phyloP scores from a whole-genome alignment of 1,140 invertebrate genomes.

The Agrypnia vestita region DNA sequence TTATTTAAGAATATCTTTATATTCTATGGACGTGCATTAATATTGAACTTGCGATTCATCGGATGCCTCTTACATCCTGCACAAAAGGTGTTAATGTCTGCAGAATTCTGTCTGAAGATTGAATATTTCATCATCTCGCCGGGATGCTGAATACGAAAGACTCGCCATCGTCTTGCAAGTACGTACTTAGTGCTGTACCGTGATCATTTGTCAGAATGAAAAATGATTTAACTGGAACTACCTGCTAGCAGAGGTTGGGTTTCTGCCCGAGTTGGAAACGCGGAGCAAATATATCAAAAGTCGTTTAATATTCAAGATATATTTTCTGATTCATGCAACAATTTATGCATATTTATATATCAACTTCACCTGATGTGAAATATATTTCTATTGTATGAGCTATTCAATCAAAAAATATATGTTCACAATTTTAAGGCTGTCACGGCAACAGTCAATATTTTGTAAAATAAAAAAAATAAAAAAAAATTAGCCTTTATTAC shows the following conservation, averaged over 20 bases:
- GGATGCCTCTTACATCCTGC: no score
- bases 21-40: no score
- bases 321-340: constrained; percentile 24
- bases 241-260: not conserved
- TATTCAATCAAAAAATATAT: no score
- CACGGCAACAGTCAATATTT: no score
- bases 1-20: no score
- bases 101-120: not conserved
- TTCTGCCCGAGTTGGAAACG: not conserved
- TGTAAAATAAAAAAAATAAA: no score
- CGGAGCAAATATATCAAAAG: constrained; percentile 7
- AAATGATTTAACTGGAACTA: constrained; percentile 50
- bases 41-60: no score
- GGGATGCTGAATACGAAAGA: not conserved
- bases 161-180: constrained; percentile 19
- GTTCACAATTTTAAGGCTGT: no score
- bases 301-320: constrained; percentile 24
- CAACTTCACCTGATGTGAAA: no score
- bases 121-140: not conserved
- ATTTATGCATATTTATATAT: not conserved
- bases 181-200: constrained; percentile 39
- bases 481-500: no score
- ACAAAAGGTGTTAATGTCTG: constrained; percentile 1
- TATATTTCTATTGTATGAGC: no score
- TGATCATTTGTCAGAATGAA: constrained; percentile 59